Evolutionary conservation across 2,797 vertebrate genomes (phyloP).

Genomic region (Hoplostethus atlanticus): DNA sequence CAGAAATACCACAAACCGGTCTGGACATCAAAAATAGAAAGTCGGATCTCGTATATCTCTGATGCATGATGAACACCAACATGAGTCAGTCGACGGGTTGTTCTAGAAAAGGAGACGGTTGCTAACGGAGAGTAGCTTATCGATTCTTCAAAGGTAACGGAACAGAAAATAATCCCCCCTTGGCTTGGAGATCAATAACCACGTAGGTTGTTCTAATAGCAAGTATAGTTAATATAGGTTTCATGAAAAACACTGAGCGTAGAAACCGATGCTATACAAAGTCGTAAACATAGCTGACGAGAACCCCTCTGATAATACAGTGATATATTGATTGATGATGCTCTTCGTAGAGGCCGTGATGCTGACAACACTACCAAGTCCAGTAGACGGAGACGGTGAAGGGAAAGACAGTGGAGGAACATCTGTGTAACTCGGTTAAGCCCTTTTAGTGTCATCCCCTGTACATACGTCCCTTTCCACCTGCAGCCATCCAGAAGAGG

Average conservation of each 20-base stretch:
- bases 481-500: slow-evolving; percentile 10
- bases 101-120: slow-evolving; percentile 70
- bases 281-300: slow-evolving; percentile 72
- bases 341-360: slow-evolving; percentile 38
- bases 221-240: slow-evolving; percentile 46
- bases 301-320: slow-evolving; percentile 47
- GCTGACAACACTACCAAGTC: slow-evolving; percentile 33
- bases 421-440: slow-evolving; percentile 61
- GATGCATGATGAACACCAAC: slow-evolving; percentile 71
- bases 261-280: slow-evolving; percentile 68
- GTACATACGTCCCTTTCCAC: slow-evolving; percentile 50
- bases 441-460: slow-evolving; percentile 71
- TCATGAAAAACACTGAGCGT: slow-evolving; percentile 50
- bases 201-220: slow-evolving; percentile 38
- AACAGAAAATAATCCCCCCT: slow-evolving; percentile 32
- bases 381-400: slow-evolving; percentile 40
- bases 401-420: slow-evolving; percentile 30
- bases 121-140: slow-evolving; percentile 70
- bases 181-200: slow-evolving; percentile 47
- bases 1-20: slow-evolving; percentile 81
- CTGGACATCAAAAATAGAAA: slow-evolving; percentile 82
- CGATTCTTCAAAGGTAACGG: slow-evolving; percentile 61
- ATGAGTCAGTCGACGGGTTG: slow-evolving; percentile 73
- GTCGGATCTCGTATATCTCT: slow-evolving; percentile 64
- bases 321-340: slow-evolving; percentile 36